Percentiles rank a stretch among this genome's conserved stretches.
Evolutionary conservation across 1,140 invertebrate species (phyloP).

Genomic region (Sitobion miscanthi): DNA sequence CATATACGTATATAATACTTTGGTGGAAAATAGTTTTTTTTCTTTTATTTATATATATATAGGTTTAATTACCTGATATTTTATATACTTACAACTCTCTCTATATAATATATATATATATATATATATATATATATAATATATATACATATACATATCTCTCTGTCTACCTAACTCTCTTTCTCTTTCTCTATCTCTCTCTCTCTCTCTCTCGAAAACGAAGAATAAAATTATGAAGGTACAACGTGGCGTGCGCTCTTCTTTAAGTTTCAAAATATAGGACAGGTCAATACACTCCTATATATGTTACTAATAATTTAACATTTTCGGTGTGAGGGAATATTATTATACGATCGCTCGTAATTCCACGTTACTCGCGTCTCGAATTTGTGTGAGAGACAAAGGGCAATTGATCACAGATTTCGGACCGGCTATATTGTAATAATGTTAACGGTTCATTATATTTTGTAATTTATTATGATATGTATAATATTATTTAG

Average conservation of each 20-base stretch:
- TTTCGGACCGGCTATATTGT: neutral
- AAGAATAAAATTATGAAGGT: slow-evolving; percentile 19
- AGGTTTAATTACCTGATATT: neutral
- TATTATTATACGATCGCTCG: neutral
- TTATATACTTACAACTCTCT: slow-evolving; percentile 4
- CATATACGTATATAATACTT: slow-evolving; percentile 9
- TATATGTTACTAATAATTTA: slow-evolving; percentile 30
- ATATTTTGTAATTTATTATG: neutral
- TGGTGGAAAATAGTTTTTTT: neutral
- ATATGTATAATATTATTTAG: neutral
- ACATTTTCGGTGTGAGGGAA: slow-evolving; percentile 1
- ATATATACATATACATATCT: neutral
- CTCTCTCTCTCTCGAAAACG: neutral
- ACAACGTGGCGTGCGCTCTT: slow-evolving; percentile 4
- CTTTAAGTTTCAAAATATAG: slow-evolving; percentile 30
- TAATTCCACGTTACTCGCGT: neutral
- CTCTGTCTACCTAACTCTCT: neutral
- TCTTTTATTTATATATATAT: neutral
- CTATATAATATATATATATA: neutral
- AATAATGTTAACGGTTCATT: neutral
- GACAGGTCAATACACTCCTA: slow-evolving; percentile 46
- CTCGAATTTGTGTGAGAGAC: neutral
- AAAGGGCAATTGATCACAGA: neutral
- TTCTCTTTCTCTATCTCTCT: neutral
- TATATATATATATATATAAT: neutral